Base-by-base conservation (phyloP, 1,140 invertebrate genomes). In the Sinonovacula constricta region DNA sequence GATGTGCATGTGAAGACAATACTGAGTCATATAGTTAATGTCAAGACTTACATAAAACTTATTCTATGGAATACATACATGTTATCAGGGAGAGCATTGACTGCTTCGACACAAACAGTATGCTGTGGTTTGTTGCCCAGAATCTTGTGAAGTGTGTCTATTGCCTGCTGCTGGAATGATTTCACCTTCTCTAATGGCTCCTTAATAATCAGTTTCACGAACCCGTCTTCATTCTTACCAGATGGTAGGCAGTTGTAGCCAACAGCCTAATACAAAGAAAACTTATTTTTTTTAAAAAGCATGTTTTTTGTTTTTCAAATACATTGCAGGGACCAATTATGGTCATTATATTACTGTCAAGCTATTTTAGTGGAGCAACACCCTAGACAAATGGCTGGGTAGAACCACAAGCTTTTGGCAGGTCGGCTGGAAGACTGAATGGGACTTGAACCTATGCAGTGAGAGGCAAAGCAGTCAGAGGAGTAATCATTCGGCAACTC, bases 81-180 rank as follows among this genome's bases (percentile, higher is more conserved):
- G 22, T 92, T 93, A 57, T 96, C 95, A 0, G 95, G 93, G 5
- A 95, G 88, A 30, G 94, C 92, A 89, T 95, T 95, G 0, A 97
- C 91, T 33, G 93, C 93, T 76, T 97, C 95, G 51, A 97, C 93
- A 75, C 93, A 94, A 0, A 97, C 93, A 59, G 93, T 93, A 49
- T 97, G 91, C 86, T 96, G 96, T 0, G 95, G 95, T 90, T 95
- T 96, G 87, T 95, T 96, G 1, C 96, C 96, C 36, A 97, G 91
- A 5, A 91, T 86, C 49, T 87, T 88, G 70, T 91, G 87, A 0
- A 97, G 85, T 0, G 94, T 94, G 62, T 93, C 93, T 22, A 95
- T 93, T 10, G 97, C 90, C 53, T 94, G 93, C 81, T 93, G 93
- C 85, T 96, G 95, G 85, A 95, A 94, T 66, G 92, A 93, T 85